Percentiles rank a stretch among this genome's conserved stretches.
These are phyloP conservation scores for Phyllopteryx taeniolatus DNA, from an alignment of 2,113 vertebrate genomes.

Conservation along the genomic window DNA sequence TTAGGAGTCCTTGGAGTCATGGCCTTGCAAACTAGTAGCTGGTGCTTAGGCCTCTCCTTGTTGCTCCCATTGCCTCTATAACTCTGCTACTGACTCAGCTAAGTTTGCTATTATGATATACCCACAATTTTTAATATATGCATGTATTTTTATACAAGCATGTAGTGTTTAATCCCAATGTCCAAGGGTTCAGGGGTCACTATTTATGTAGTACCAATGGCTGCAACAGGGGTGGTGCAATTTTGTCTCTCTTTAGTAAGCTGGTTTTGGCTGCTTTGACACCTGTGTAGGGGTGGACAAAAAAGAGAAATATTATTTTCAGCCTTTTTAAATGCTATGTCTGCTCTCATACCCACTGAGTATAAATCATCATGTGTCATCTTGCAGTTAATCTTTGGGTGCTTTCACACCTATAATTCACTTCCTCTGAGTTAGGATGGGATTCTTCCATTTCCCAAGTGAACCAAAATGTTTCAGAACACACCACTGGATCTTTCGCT, in stretches of 20 bases:
- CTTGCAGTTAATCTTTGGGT: background rate
- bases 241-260: conserved; percentile 8
- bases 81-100: background rate
- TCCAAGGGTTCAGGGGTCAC: background rate
- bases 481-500: no score
- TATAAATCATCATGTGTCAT: background rate
- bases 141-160: background rate
- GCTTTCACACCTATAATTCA: background rate
- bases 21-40: background rate
- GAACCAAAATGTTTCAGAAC: no score
- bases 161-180: background rate
- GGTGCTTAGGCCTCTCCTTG: background rate
- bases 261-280: background rate
- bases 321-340: background rate
- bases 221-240: background rate
- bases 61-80: background rate
- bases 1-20: background rate
- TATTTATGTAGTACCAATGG: conserved; percentile 2
- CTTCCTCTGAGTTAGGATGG: background rate
- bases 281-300: background rate
- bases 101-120: background rate
- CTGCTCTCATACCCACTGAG: background rate
- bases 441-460: no score
- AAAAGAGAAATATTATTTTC: background rate
- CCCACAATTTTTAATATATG: background rate